Base-by-base conservation (phyloP, 2,113 vertebrate species). In the Crypturellus undulatus region DNA sequence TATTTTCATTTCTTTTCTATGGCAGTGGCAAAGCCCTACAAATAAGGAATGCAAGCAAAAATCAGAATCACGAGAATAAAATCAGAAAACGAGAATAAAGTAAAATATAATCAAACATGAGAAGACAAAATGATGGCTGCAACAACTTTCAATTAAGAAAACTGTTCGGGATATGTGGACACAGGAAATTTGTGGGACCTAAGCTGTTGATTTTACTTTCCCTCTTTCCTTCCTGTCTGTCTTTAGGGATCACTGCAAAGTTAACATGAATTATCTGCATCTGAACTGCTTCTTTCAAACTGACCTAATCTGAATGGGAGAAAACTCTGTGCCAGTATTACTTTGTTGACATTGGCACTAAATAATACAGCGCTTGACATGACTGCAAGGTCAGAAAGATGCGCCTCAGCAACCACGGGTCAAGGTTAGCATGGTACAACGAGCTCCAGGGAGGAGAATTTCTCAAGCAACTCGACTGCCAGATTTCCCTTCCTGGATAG, bases 331-430 rank as follows among this genome's bases (percentile, higher is more conserved):
- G 25, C 45, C 34, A 5, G 4, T 12, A 67, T 0, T 11, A 22
- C 80, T 85, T 7, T 26, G 67, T 79, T 58, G 89, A 87, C 49
- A 56, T 1, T 28, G n/a, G 67, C 64, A 25, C 43, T 4, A 20
- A 58, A 30, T 32, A 58, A 0, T 0, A 5, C 1, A 36, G 34
- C 40, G 64, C 52, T 59, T 51, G 32, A 10, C 9, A 2, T 0
- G 7, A 38, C n/a, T 10, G 79, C 64, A 28, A 19, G 80, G 52
- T 43, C 22, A 67, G 19, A 9, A 25, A 68, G 67, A 43, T 4
- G 59, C 0, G 21, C 43, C 20, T 30, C 49, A 91, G 49, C 54
- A 58, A 20, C 22, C 63, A 17, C 52, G 36, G 38, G 42, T 10
- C 10, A n/a, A 43, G 56, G 3, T 10, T 2, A 45, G 12, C 45